phyloP scores from a whole-genome alignment of 1,140 invertebrate genomes.

The Drosophila tristis region DNA sequence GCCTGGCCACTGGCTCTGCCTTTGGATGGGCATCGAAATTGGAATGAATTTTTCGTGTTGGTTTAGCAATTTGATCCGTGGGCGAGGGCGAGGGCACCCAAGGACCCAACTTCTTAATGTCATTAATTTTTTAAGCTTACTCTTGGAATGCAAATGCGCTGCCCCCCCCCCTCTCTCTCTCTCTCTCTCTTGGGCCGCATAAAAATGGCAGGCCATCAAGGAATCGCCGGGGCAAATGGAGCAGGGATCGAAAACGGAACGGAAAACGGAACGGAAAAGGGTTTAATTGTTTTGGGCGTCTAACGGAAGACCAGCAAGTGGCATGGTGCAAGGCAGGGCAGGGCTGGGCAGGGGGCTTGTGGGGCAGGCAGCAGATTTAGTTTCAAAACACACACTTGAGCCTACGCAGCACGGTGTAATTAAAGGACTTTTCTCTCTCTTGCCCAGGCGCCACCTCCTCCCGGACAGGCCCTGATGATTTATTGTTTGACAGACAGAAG shows the following conservation, averaged over 20 bases:
- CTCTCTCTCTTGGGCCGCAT: conserved; percentile 13
- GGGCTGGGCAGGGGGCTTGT: not conserved
- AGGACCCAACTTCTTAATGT: conserved; percentile 77
- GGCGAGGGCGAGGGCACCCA: conserved; percentile 22
- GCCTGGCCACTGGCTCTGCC: not conserved
- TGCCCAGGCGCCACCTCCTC: conserved; percentile 1
- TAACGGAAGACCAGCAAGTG: conserved; percentile 38
- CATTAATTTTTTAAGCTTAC: conserved; percentile 82
- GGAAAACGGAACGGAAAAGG: conserved; percentile 51
- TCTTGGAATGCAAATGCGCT: conserved; percentile 60
- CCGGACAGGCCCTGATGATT: conserved; percentile 58
- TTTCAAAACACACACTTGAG: conserved; percentile 77
- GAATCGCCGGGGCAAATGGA: conserved; percentile 20
- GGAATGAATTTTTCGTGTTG: conserved; percentile 47
- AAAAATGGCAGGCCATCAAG: conserved; percentile 73
- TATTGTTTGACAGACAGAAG: conserved; percentile 76
- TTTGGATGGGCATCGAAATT: conserved; percentile 24
- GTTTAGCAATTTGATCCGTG: conserved; percentile 72
- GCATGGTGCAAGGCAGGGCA: not conserved
- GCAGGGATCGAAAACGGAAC: conserved; percentile 20
- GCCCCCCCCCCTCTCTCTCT: not conserved
- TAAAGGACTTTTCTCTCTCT: conserved; percentile 53
- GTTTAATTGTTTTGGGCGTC: conserved; percentile 79
- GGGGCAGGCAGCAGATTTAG: conserved; percentile 63
- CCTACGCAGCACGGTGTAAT: conserved; percentile 63